Base-by-base conservation (phyloP, 2,888 invertebrate species). In the Achlya flavicornis region DNA sequence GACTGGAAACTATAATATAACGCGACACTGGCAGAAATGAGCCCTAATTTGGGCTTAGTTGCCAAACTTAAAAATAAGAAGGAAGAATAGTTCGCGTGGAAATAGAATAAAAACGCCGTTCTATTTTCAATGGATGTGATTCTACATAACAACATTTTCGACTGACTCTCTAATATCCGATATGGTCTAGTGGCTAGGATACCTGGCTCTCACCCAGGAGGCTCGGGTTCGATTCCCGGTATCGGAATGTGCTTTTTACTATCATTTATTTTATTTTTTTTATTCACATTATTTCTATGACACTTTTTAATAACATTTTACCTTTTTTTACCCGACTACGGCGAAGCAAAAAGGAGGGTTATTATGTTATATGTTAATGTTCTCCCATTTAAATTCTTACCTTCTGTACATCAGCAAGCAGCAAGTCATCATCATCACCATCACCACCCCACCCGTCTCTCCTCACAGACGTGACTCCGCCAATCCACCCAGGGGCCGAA, bases 181-280 rank as follows among this genome's bases (percentile, higher is more conserved):
- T 94, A 94, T 94, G 93, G 94, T 95, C 94, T 95, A 95, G 94
- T 95, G 95, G 95, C 94, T 95, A 95, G 94, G 95, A 95, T 95
- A 95, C 94, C 95, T 95, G 95, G 95, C 95, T 95, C 94, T 95
- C 95, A 95, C 94, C 95, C 95, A 95, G 95, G 95, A 92, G 92
- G 92, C 91, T 90, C 93, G 93, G 93, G 91, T 93, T 91, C 91
- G 90, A 91, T 90, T 93, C 92, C 92, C 94, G 94, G 94, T 94
- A 94, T 90, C 92, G 93, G 94, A 94, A 94, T 66, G 85, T 11
- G 1, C 12, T 4, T 19, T 19, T 60, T 59, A 26, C 4, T 19
- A 53, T 6, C n/a, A 7, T 46, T n/a, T n/a, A n/a, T 43, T 7
- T 7, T 14, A 3, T 43, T 14, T 43, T 6, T 4, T 14, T 4